Conservation (phyloP, 2,888 invertebrate genomes). For the Acanthosepion esculentum region DNA sequence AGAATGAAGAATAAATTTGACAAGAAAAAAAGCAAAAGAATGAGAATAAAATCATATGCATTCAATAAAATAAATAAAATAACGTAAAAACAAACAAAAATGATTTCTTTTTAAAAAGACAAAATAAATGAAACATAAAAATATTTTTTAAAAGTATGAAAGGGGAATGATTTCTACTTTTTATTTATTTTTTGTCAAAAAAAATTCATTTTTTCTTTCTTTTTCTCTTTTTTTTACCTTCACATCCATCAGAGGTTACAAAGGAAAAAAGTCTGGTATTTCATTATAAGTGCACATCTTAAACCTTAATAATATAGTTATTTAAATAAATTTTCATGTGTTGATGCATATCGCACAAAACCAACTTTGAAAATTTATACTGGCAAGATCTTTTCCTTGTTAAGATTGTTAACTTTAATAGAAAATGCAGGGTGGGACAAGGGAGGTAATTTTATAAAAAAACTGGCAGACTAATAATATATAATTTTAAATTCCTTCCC, state of each 20-base stretch:
- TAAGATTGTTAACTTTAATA: neutral
- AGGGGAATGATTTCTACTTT: neutral
- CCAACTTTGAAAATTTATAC: neutral
- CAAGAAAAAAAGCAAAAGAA: neutral
- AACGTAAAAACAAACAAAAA: neutral
- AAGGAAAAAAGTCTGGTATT: neutral
- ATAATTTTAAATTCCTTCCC: conserved; percentile 11
- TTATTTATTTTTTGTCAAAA: neutral
- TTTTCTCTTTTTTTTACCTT: neutral
- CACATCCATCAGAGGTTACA: neutral
- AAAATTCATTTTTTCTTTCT: neutral
- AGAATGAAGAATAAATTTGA: neutral
- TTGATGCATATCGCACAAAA: neutral
- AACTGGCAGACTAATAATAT: neutral
- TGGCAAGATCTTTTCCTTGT: neutral
- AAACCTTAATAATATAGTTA: neutral
- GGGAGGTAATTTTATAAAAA: no score
- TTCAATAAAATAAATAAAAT: neutral
- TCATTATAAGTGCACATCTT: neutral
- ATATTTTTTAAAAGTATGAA: neutral
- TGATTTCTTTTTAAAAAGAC: neutral
- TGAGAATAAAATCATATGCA: neutral
- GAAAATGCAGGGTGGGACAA: no score
- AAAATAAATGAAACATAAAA: neutral
- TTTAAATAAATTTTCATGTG: neutral